Percentiles rank a stretch among this genome's conserved stretches.
These are phyloP conservation scores for Hybognathus amarus DNA, from an alignment of 2,797 vertebrate genomes.

Conservation along the genomic window DNA sequence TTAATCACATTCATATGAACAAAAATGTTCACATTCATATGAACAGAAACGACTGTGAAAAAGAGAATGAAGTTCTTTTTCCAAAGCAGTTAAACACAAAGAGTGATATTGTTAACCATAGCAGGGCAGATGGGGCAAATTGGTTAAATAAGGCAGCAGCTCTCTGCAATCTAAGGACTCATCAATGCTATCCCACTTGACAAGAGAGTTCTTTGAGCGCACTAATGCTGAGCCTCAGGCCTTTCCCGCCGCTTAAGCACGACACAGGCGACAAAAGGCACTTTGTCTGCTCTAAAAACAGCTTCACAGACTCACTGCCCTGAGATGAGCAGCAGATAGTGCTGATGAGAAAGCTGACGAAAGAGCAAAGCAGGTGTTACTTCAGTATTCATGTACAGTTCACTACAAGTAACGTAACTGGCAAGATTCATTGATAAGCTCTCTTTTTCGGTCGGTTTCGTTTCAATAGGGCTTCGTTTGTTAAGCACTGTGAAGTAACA, in stretches of 20 bases:
- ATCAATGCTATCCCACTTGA: slow-evolving; percentile 59
- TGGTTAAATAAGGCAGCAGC: slow-evolving; percentile 54
- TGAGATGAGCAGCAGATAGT: slow-evolving; percentile 48
- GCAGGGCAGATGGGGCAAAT: slow-evolving; percentile 41
- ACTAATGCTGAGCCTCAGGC: slow-evolving; percentile 55
- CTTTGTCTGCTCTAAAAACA: slow-evolving; percentile 57
- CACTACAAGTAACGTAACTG: not conserved
- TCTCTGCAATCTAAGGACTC: slow-evolving; percentile 54
- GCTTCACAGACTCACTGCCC: slow-evolving; percentile 44
- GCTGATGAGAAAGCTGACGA: slow-evolving; percentile 49
- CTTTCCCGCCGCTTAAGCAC: slow-evolving; percentile 48
- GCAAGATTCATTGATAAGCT: not conserved
- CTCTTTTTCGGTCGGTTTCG: not conserved
- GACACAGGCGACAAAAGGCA: slow-evolving; percentile 59
- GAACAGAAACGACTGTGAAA: slow-evolving; percentile 8
- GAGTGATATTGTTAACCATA: slow-evolving; percentile 52
- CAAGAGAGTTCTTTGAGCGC: slow-evolving; percentile 58
- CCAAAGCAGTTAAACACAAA: slow-evolving; percentile 53
- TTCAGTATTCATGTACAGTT: slow-evolving; percentile 13
- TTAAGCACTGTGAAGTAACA: not conserved
- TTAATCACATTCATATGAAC: slow-evolving; percentile 1
- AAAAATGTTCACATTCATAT: slow-evolving; percentile 30
- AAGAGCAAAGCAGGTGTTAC: slow-evolving; percentile 27
- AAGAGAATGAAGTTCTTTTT: slow-evolving; percentile 44
- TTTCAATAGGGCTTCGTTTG: not conserved